A percentile compares a stretch with the other conserved stretches of the same genome.
Conservation (phyloP, 2,113 vertebrate genomes). For the Myocastor coypus region DNA sequence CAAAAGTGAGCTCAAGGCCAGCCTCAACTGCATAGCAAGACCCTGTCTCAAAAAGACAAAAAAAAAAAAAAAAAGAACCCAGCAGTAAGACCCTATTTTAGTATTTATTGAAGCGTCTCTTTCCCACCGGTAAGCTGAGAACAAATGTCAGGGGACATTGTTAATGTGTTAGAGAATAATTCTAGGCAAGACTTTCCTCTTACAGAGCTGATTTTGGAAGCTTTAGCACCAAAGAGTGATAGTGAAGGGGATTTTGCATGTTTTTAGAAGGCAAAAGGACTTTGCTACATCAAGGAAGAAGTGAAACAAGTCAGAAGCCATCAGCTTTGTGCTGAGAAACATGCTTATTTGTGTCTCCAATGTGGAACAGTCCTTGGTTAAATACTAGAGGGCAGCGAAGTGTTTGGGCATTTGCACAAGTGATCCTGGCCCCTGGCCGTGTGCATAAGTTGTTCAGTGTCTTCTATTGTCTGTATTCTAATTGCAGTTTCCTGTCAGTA, state of each 20-base stretch:
- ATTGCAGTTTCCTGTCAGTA: not conserved
- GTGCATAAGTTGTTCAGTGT: not conserved
- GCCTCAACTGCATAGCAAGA: no score
- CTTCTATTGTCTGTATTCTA: not conserved
- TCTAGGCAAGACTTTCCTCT: slow-evolving; percentile 43
- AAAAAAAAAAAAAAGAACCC: no score
- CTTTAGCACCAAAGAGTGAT: slow-evolving; percentile 29
- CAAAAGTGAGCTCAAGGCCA: no score
- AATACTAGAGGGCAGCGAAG: not conserved
- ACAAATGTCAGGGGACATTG: slow-evolving; percentile 10
- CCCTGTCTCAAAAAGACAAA: no score
- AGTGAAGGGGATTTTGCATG: not conserved
- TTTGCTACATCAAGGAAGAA: slow-evolving; percentile 16
- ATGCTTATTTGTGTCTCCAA: not conserved
- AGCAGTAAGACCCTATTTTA: not conserved
- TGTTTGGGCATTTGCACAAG: not conserved
- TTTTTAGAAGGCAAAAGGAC: slow-evolving; percentile 19
- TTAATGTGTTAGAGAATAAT: slow-evolving; percentile 31
- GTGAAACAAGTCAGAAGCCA: not conserved
- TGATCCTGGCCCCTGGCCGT: not conserved
- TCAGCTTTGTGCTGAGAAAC: not conserved
- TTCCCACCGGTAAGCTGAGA: not conserved
- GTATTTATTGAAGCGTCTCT: not conserved
- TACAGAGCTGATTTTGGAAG: slow-evolving; percentile 25
- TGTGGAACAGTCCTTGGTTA: not conserved